Evolutionary conservation across 2,888 invertebrate species (phyloP), one percentile per base, ranked within the genome.

Genomic region (Beris morrisii): DNA sequence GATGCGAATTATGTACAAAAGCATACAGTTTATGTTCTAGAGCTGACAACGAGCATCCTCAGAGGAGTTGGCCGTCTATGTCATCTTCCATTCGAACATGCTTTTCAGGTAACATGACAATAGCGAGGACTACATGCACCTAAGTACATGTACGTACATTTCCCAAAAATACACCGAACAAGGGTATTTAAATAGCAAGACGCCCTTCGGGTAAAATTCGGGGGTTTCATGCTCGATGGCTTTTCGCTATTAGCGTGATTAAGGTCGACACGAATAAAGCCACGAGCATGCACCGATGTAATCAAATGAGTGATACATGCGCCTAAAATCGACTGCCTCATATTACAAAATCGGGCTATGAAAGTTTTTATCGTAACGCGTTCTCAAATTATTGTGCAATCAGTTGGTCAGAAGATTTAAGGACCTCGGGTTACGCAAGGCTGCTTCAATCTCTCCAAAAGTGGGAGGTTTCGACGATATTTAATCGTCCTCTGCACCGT

Each of bases 161-260:
- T 46, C 48, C 58, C 32, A 59, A 59, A 59, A 59, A 30, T 30
- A 32, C 30, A 59, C 48, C 58, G 48, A 59, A 59, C 58, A 59
- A 59, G 58, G 57, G 58, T 46, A 59, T 59, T 59, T 48, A 48
- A 59, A 59, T 59, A 59, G 58, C 45, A 59, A 59, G 48, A 59
- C 58, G 46, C 46, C 58, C 58, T 48, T 48, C 46, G 58, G 58
- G 58, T 59, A 31, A 46, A 46, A 46, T 59, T 59, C 46, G 13
- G 55, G 58, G 58, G 46, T 59, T 59, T 59, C 46, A 59, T 59
- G 58, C 46, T 31, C 58, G 58, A 59, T 59, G 58, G 58, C 58
- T 59, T 59, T 59, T 43, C 58, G 48, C 58, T 46, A 59, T 59
- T 59, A 59, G 46, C 58, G 31, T 59, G 58, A 59, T 59, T 59